Percentiles rank a stretch among this genome's conserved stretches.
These are phyloP conservation scores for Pristionchus mayeri DNA, from an alignment of 2,888 invertebrate genomes.

Conservation along the genomic window DNA sequence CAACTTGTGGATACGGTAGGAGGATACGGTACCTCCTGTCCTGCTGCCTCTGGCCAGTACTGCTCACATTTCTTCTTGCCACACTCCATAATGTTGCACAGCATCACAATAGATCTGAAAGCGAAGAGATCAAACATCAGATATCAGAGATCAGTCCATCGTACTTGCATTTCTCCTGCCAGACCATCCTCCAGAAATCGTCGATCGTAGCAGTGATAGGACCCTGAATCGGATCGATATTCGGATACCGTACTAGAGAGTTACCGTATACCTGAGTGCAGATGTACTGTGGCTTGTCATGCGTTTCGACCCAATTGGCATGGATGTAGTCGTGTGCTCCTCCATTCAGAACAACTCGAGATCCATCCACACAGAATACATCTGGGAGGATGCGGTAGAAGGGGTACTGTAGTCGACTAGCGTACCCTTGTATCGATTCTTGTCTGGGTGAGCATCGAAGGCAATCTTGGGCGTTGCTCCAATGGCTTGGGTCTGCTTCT, in stretches of 20 bases:
- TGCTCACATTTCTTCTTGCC: slow-evolving; percentile 71
- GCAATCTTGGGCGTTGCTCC: slow-evolving; percentile 58
- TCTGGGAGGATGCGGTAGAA: slow-evolving; percentile 50
- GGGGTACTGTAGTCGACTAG: background rate
- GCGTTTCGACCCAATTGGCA: slow-evolving; percentile 66
- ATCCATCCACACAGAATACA: slow-evolving; percentile 67
- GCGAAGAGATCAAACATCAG: background rate
- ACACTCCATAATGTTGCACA: slow-evolving; percentile 65
- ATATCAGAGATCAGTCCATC: background rate
- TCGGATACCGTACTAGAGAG: background rate
- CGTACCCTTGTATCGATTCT: slow-evolving; percentile 68
- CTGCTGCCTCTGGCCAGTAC: slow-evolving; percentile 65
- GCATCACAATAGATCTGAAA: slow-evolving; percentile 60
- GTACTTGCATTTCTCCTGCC: slow-evolving; percentile 63
- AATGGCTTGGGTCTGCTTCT: slow-evolving; percentile 55
- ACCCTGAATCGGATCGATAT: slow-evolving; percentile 51
- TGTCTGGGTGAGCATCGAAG: slow-evolving; percentile 61
- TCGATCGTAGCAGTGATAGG: slow-evolving; percentile 66
- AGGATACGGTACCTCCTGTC: slow-evolving; percentile 30
- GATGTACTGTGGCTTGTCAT: slow-evolving; percentile 58
- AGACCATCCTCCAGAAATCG: slow-evolving; percentile 68
- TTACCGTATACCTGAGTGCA: slow-evolving; percentile 59
- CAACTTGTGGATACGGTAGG: background rate
- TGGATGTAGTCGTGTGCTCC: slow-evolving; percentile 64
- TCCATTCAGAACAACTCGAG: slow-evolving; percentile 60